Conservation (phyloP, 2,888 invertebrate species). For the Rhorus exstirpatorius region DNA sequence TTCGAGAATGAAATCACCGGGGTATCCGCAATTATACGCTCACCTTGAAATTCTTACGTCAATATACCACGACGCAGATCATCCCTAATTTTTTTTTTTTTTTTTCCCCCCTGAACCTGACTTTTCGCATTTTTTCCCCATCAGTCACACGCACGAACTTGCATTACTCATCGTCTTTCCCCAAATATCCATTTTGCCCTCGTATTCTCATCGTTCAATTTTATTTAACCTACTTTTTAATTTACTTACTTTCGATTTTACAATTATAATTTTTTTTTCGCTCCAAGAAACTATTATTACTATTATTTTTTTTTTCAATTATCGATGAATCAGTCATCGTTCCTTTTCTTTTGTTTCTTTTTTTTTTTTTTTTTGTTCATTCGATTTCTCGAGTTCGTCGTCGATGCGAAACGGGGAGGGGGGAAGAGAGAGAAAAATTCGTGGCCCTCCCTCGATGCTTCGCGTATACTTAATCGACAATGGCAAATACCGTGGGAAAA, state of each 20-base stretch:
- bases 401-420: slow-evolving; percentile 73
- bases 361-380: slow-evolving; percentile 12
- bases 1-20: slow-evolving; percentile 37
- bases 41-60: slow-evolving; percentile 59
- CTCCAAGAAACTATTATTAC: no score
- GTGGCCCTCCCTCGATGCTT: slow-evolving; percentile 66
- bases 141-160: neutral
- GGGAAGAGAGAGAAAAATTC: no score
- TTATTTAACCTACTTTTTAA: no score
- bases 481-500: slow-evolving; percentile 83
- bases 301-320: no score
- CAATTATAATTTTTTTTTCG: no score
- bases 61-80: slow-evolving; percentile 18
- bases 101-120: slow-evolving; percentile 24
- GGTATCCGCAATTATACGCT: slow-evolving; percentile 60
- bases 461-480: slow-evolving; percentile 75
- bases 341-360: neutral
- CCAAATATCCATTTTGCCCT: neutral
- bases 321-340: no score
- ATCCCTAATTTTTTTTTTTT: slow-evolving; percentile 6
- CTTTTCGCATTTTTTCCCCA: slow-evolving; percentile 23
- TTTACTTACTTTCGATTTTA: no score
- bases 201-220: no score
- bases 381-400: neutral
- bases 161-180: neutral